Evolutionary conservation across 2,888 invertebrate genomes (phyloP).

Genomic region (Drosophila robusta): DNA sequence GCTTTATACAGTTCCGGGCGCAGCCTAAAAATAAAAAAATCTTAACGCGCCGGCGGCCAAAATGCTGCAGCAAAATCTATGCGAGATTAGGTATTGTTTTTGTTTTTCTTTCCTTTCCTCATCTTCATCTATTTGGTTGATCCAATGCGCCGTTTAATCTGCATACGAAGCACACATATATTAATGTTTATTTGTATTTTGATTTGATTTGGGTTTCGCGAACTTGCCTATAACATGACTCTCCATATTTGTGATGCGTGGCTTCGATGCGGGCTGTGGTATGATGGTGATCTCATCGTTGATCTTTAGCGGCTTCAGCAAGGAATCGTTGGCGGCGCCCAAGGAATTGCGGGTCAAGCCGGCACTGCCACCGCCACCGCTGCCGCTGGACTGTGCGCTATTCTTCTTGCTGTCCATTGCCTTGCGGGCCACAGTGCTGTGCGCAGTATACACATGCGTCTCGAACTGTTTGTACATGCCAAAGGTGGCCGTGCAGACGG

Average conservation of each 20-base stretch:
- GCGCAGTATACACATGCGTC: conserved; percentile 96
- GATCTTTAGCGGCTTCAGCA: conserved; percentile 92
- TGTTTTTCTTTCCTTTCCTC: neutral
- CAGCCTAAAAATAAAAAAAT: conserved; percentile 53
- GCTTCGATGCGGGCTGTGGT: conserved; percentile 90
- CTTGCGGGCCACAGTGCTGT: conserved; percentile 94
- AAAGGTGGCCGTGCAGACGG: conserved; percentile 97
- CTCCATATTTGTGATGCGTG: conserved; percentile 85
- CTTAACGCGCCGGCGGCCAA: conserved; percentile 63
- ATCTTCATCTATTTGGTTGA: conserved; percentile 54
- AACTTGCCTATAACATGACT: conserved; percentile 85
- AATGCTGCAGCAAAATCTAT: conserved; percentile 66
- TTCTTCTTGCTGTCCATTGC: conserved; percentile 89
- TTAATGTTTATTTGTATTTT: neutral
- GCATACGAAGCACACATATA: neutral
- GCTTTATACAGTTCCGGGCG: conserved; percentile 66
- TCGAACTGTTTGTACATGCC: conserved; percentile 98
- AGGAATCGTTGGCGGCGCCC: conserved; percentile 86
- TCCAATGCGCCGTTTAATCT: conserved; percentile 70
- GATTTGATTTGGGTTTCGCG: too few relatives aligned
- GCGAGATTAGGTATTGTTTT: conserved; percentile 67
- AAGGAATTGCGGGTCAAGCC: conserved; percentile 80
- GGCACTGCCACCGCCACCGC: conserved; percentile 50
- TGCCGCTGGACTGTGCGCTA: conserved; percentile 64
- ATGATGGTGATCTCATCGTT: conserved; percentile 96